Base-by-base conservation (phyloP, 2,797 vertebrate genomes). In the Furcifer pardalis region DNA sequence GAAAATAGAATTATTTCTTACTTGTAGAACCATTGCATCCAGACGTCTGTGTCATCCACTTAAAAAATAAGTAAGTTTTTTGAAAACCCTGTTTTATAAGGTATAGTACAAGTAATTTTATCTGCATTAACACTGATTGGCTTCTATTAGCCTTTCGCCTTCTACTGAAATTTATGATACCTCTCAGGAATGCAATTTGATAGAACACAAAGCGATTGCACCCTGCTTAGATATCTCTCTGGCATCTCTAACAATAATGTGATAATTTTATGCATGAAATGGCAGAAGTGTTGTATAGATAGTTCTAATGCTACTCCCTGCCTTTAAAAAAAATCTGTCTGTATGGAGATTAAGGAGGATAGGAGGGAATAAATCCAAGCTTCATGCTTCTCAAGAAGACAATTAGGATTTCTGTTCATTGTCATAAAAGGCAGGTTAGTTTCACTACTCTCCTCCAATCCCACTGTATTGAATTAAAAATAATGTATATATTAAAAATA, bases 261-360 rank as follows among this genome's bases (percentile, higher is more conserved):
- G 3, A 95, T 96, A 96, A 97, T 97, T 97, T 97, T 97, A 96
- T 97, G 96, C 96, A 96, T 97, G 96, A 95, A 95, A 96, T 95
- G 95, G 94, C 96, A 96, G 96, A 96, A 97, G 96, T 96, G 95
- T 95, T 95, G 96, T 96, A 96, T 96, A 96, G 96, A 96, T 96
- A 96, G 96, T 96, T 96, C 95, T 96, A 96, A 96, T 95, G 95
- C 94, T 92, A 93, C 95, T 94, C 94, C 95, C 94, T 95, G 94
- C 95, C 95, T 95, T 27, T 25, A 94, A 96, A n/a, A 32, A 32
- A 77, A 95, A 96, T 92, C 95, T 95, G 94, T 94, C 95, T 96
- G 93, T 93, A 96, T 95, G 95, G 96, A 96, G 96, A 97, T 96
- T 96, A 96, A 94, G 96, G 95, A 10, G 63, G 27, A 7, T 37